Conservation (phyloP, 1,140 invertebrate species). For the Drosophila pseudoananassae region DNA sequence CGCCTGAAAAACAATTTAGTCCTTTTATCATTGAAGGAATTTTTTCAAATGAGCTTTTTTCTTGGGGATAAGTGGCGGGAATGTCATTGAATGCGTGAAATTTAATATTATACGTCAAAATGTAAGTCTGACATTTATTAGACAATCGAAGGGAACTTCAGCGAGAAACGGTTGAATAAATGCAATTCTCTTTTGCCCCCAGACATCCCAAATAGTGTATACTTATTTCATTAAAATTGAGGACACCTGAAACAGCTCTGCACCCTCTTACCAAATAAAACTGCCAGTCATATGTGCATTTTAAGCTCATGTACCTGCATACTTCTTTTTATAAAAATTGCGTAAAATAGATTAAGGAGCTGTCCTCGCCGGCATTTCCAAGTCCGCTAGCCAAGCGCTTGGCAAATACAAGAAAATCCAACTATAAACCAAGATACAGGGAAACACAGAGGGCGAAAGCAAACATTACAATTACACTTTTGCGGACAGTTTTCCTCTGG, state of each 20-base stretch:
- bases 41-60: conserved; percentile 64
- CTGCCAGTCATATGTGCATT: conserved; percentile 8
- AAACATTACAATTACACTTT: conserved; percentile 68
- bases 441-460: conserved; percentile 17
- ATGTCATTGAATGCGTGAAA: conserved; percentile 27
- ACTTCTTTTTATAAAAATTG: conserved; percentile 14
- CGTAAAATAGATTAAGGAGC: conserved; percentile 50
- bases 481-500: conserved; percentile 55
- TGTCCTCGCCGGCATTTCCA: conserved; percentile 15
- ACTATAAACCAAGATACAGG: conserved; percentile 37
- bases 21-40: conserved; percentile 28
- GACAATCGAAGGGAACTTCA: conserved; percentile 41
- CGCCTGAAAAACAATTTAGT: conserved; percentile 42
- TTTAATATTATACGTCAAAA: conserved; percentile 63
- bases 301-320: neutral
- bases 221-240: neutral
- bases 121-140: conserved; percentile 66
- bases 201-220: neutral
- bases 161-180: neutral
- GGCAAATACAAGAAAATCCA: conserved; percentile 55
- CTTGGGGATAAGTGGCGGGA: conserved; percentile 45
- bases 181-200: neutral
- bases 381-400: conserved; percentile 37
- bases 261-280: conserved; percentile 8
- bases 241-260: neutral